These are phyloP conservation scores for Ascidia mentula DNA, from an alignment of 23 tunicate genomes.

Conservation along the genomic window DNA sequence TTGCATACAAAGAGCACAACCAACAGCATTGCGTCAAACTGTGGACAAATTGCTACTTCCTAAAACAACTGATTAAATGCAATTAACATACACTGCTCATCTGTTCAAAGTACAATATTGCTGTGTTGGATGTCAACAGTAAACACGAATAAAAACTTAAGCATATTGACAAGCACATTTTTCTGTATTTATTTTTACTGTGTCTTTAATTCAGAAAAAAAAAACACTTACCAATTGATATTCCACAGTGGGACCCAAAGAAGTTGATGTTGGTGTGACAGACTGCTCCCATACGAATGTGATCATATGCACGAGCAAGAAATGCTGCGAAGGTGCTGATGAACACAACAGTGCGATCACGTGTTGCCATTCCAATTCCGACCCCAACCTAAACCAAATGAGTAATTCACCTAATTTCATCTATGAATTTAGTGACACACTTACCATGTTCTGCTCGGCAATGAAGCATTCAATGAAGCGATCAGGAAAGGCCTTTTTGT, in stretches of 20 bases:
- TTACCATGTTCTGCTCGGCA: constrained; percentile 95
- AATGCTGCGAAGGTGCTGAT: constrained; percentile 94
- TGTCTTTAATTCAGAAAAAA: too few relatives aligned
- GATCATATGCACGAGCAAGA: constrained; percentile 87
- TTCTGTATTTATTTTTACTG: too few relatives aligned
- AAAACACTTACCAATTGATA: constrained; percentile 74
- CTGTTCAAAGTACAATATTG: too few relatives aligned
- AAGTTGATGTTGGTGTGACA: constrained; percentile 93
- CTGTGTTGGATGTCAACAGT: too few relatives aligned
- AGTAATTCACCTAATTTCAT: background rate
- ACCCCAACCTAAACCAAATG: constrained; percentile 54
- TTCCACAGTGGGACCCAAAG: constrained; percentile 98
- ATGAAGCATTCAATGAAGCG: constrained; percentile 94
- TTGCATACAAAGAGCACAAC: too few relatives aligned
- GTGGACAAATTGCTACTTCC: too few relatives aligned
- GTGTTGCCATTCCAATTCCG: constrained; percentile 82
- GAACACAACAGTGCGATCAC: constrained; percentile 77
- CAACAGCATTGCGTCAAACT: too few relatives aligned
- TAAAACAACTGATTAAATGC: too few relatives aligned
- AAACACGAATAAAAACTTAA: too few relatives aligned
- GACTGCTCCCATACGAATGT: constrained; percentile 97
- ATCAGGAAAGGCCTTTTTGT: constrained; percentile 89
- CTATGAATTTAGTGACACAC: background rate
- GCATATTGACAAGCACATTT: too few relatives aligned
- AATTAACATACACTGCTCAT: too few relatives aligned